phyloP scores from a whole-genome alignment of 1,140 invertebrate genomes.

The Theocolax elegans region DNA sequence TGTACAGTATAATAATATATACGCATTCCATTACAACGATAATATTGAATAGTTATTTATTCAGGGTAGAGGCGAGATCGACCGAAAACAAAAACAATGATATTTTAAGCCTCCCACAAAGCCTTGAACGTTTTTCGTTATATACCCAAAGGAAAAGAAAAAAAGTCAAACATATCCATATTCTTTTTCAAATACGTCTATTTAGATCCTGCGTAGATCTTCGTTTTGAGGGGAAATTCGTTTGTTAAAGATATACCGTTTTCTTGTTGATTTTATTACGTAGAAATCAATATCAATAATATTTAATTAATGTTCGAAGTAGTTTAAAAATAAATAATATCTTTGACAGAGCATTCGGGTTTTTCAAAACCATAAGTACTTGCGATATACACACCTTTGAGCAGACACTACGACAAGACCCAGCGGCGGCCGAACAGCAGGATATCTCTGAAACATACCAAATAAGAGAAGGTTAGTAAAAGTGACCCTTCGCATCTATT shows the following conservation, averaged over 20 bases:
- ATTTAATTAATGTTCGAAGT: too few species aligned
- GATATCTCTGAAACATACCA: constrained; percentile 59
- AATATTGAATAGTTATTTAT: constrained; percentile 11
- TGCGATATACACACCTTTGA: constrained; percentile 55
- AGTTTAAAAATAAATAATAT: too few species aligned
- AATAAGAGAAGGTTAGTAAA: constrained; percentile 4
- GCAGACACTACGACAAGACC: constrained; percentile 57
- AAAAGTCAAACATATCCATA: constrained; percentile 3
- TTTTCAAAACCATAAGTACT: too few species aligned
- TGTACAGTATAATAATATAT: background rate
- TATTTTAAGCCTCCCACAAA: background rate
- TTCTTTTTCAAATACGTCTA: constrained; percentile 2
- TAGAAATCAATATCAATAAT: too few species aligned
- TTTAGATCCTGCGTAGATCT: background rate
- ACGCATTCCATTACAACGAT: background rate
- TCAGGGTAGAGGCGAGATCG: background rate
- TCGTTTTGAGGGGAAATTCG: background rate
- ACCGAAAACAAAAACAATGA: constrained; percentile 13
- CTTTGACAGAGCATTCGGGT: too few species aligned
- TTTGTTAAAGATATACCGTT: too few species aligned
- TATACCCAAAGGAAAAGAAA: background rate
- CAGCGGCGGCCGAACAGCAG: constrained; percentile 54
- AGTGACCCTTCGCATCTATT: too few species aligned
- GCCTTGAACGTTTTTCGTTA: background rate
- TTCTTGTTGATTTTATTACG: too few species aligned